A percentile compares a stretch with the other conserved stretches of the same genome.
phyloP scores from a whole-genome alignment of 2,113 vertebrate genomes.

The Connochaetes taurinus region DNA sequence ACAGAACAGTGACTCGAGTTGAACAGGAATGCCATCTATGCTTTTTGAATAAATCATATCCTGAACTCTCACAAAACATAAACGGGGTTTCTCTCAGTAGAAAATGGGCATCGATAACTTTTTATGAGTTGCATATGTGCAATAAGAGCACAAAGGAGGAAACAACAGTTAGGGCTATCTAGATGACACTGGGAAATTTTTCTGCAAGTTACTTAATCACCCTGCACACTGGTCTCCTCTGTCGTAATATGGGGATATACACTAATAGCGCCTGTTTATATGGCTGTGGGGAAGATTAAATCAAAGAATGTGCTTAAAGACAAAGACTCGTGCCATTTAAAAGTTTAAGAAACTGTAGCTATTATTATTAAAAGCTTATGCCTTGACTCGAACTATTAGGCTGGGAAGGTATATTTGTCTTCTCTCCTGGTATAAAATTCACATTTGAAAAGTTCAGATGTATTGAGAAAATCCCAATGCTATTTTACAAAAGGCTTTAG shows the following conservation, averaged over 20 bases:
- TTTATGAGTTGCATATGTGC: neutral
- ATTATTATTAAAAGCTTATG: neutral
- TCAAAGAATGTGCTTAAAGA: neutral
- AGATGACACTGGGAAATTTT: neutral
- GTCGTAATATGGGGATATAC: neutral
- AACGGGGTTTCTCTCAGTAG: neutral
- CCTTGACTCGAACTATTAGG: neutral
- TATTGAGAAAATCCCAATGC: neutral
- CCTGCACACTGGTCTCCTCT: neutral
- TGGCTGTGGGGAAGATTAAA: neutral
- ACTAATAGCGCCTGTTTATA: neutral
- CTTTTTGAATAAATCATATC: neutral
- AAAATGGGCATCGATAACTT: neutral
- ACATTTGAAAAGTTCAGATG: neutral
- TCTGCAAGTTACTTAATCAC: neutral
- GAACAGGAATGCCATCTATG: accelerated
- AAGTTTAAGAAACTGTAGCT: neutral
- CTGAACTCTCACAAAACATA: neutral
- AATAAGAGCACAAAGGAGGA: neutral
- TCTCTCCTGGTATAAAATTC: neutral
- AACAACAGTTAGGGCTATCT: neutral
- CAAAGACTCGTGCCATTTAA: neutral
- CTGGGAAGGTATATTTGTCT: neutral
- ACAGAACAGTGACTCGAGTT: neutral
- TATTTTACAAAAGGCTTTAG: constrained; percentile 19